These are phyloP conservation scores for Luperina testacea DNA, from an alignment of 2,888 invertebrate genomes.

Conservation along the genomic window DNA sequence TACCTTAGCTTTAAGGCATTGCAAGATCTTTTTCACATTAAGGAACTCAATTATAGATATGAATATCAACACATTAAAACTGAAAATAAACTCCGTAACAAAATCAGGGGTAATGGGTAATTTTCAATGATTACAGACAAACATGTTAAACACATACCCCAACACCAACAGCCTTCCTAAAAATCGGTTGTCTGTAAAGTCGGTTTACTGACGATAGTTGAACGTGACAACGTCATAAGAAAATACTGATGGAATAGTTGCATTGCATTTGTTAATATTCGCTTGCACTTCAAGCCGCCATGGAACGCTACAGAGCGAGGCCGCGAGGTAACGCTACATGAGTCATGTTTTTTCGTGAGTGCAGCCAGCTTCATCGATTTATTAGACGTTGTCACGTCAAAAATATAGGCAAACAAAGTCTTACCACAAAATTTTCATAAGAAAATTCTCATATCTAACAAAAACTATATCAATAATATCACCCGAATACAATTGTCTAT, in stretches of 20 bases:
- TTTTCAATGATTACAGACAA: background rate
- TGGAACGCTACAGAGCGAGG: too few species aligned
- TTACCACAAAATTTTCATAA: background rate
- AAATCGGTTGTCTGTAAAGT: too few species aligned
- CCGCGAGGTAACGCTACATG: too few species aligned
- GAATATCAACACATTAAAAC: background rate
- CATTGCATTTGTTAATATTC: too few species aligned
- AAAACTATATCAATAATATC: conserved; percentile 19
- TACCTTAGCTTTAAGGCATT: background rate
- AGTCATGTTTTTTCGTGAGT: too few species aligned
- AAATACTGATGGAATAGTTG: too few species aligned
- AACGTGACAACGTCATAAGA: too few species aligned
- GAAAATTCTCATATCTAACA: conserved; percentile 8
- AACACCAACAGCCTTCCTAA: background rate
- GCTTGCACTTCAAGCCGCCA: too few species aligned
- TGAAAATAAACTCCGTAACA: background rate
- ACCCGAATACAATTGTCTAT: background rate
- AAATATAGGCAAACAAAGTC: background rate
- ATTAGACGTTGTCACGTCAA: too few species aligned
- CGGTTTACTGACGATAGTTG: too few species aligned
- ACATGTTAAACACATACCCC: background rate
- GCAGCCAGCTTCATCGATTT: too few species aligned
- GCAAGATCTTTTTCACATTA: background rate
- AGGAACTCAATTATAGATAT: background rate
- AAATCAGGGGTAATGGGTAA: background rate